A percentile compares a stretch with the other conserved stretches of the same genome.
Evolutionary conservation across 2,797 vertebrate species (phyloP).

Genomic region (Taeniopygia guttata): DNA sequence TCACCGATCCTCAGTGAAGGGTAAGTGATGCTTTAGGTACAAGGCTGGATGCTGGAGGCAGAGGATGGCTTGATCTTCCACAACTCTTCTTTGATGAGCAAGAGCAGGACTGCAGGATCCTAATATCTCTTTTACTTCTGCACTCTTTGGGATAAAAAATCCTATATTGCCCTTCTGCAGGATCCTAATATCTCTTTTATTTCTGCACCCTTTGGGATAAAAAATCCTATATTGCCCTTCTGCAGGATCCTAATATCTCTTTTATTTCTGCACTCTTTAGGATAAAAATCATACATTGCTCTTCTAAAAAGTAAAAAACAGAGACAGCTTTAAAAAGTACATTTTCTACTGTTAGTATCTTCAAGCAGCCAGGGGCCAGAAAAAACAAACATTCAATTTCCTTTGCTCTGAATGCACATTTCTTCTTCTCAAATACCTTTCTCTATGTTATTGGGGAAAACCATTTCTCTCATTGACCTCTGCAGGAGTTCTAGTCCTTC

Average conservation of each 20-base stretch:
- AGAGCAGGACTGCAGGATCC: not conserved
- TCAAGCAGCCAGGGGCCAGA: not conserved
- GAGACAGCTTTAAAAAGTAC: constrained; percentile 7
- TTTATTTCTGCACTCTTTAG: not conserved
- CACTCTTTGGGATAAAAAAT: not conserved
- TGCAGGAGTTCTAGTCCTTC: not conserved
- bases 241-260: not conserved
- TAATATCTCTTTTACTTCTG: not conserved
- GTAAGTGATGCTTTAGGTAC: constrained; percentile 26
- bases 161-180: not conserved
- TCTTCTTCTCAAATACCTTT: not conserved
- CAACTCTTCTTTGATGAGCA: not conserved
- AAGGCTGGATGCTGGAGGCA: not conserved
- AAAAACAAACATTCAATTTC: not conserved
- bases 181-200: not conserved
- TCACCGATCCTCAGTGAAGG: constrained; percentile 13
- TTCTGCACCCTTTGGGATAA: not conserved
- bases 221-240: not conserved
- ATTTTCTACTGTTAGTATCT: not conserved
- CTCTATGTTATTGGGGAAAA: not conserved
- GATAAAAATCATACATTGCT: not conserved
- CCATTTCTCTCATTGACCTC: not conserved
- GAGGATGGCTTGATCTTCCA: not conserved
- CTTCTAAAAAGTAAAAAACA: not conserved
- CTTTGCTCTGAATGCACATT: not conserved